Conservation (phyloP, 1,140 invertebrate genomes). For the Calephelis virginiensis region DNA sequence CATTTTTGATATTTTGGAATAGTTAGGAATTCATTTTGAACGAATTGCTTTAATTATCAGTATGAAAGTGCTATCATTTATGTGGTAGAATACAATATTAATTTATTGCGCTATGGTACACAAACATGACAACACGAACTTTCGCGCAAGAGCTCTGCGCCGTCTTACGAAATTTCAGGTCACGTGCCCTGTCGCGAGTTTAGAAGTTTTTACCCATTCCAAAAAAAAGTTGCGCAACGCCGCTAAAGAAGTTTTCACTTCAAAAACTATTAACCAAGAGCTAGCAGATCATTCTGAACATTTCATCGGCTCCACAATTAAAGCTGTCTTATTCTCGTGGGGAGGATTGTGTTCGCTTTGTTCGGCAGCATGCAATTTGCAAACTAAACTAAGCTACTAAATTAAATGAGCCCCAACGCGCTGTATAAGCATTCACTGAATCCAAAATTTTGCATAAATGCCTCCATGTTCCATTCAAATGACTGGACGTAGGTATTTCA, state of each 20-base stretch:
- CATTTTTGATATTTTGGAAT: no score
- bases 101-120: no score
- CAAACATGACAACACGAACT: no score
- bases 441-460: slow-evolving; percentile 15
- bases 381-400: slow-evolving; percentile 30
- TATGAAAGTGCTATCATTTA: not conserved
- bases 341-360: slow-evolving; percentile 18
- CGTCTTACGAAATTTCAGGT: no score
- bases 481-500: slow-evolving; percentile 5
- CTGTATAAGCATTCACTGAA: slow-evolving; percentile 23
- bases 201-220: no score
- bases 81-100: no score
- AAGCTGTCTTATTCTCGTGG: slow-evolving; percentile 26
- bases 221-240: no score
- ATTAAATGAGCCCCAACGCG: slow-evolving; percentile 32
- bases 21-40: no score
- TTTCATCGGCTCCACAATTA: slow-evolving; percentile 26
- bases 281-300: not conserved
- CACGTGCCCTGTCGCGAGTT: no score
- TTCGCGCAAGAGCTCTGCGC: no score
- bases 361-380: slow-evolving; percentile 29
- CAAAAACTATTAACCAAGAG: not conserved
- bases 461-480: slow-evolving; percentile 12
- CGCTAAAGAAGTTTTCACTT: no score
- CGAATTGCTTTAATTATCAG: no score